Evolutionary conservation across 2,888 invertebrate genomes (phyloP), one percentile per base, ranked within the genome.

Genomic region (Antitype chi): DNA sequence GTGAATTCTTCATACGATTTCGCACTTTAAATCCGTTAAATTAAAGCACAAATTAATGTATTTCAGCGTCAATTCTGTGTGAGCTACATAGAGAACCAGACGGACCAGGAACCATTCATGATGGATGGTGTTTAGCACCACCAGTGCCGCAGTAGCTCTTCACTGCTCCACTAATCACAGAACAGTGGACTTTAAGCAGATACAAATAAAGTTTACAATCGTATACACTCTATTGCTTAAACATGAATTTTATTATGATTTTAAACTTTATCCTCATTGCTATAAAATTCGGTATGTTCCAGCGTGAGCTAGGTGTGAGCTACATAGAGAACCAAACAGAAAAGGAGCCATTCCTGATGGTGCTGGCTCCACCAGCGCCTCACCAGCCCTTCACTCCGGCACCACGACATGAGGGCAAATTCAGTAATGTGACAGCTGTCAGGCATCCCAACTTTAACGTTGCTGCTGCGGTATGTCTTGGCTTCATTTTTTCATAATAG

Each of bases 111-210:
- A 6, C 98, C 98, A 0, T 99, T 99, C 92, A 97, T 99, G 38
- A 38, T 38, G 6, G 77, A 98, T 99, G 97, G 97, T 98, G 87
- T 89, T 89, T 99, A 25, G 97, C 99, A 0, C 98, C 99, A 0
- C 99, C 99, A 43, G 98, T 99, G 0, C 98, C 98, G 7, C 99
- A 99, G 94, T 97, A 97, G 66, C 99, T 99, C 0, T 99, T 98
- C 92, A 98, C 98, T 0, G 98, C 99, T 28, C 17, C 17, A 25
- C 17, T 17, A 59, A 28, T 59, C 59, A 28, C 28, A 59, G 59
- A 28, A 28, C 17, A 28, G 28, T 59, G 8, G 4, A 59, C 28
- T 20, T 59, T 59, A 0, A 20, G 3, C 2, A 0, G 9, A 59
- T 59, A 20, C 9, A 20, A 59, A 60, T 28, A 60, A 60, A 60